A percentile compares a stretch with the other conserved stretches of the same genome.
Evolutionary conservation across 2,888 invertebrate species (phyloP).

Genomic region (Dorcus parallelipipedus): DNA sequence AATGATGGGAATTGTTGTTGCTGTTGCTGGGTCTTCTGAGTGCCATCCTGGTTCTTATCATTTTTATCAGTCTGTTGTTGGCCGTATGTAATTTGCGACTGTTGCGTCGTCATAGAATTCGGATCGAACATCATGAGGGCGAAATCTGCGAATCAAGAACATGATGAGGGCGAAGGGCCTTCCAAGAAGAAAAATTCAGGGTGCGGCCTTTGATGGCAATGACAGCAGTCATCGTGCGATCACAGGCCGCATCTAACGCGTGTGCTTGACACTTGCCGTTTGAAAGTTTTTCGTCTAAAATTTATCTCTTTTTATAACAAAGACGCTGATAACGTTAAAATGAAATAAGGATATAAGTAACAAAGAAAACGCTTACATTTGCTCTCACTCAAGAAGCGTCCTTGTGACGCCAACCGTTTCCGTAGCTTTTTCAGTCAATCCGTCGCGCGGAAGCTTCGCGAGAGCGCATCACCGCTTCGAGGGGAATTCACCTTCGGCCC

Average conservation of each 20-base stretch:
- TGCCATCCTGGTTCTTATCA: slow-evolving; percentile 16
- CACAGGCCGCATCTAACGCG: background rate
- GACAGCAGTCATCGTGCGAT: background rate
- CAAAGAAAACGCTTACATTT: slow-evolving; percentile 49
- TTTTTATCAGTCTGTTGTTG: slow-evolving; percentile 17
- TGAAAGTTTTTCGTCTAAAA: slow-evolving; percentile 51
- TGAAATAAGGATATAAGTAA: slow-evolving; percentile 50
- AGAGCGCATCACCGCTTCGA: slow-evolving; percentile 3
- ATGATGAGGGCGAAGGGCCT: background rate
- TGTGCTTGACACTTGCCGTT: slow-evolving; percentile 11
- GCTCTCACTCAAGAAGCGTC: slow-evolving; percentile 39
- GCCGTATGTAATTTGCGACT: slow-evolving; percentile 46
- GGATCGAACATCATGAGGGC: slow-evolving; percentile 46
- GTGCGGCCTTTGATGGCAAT: slow-evolving; percentile 2
- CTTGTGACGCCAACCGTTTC: slow-evolving; percentile 31
- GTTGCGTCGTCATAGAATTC: slow-evolving; percentile 48
- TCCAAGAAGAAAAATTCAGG: background rate
- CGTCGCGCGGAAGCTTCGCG: slow-evolving; percentile 9
- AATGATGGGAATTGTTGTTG: slow-evolving; percentile 60
- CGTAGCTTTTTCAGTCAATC: background rate
- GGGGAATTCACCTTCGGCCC: background rate
- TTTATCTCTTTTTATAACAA: slow-evolving; percentile 51
- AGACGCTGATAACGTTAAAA: slow-evolving; percentile 51
- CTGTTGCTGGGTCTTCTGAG: slow-evolving; percentile 27
- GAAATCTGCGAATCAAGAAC: background rate